phyloP scores from a whole-genome alignment of 2,888 invertebrate species.

The Nephrotoma flavescens region DNA sequence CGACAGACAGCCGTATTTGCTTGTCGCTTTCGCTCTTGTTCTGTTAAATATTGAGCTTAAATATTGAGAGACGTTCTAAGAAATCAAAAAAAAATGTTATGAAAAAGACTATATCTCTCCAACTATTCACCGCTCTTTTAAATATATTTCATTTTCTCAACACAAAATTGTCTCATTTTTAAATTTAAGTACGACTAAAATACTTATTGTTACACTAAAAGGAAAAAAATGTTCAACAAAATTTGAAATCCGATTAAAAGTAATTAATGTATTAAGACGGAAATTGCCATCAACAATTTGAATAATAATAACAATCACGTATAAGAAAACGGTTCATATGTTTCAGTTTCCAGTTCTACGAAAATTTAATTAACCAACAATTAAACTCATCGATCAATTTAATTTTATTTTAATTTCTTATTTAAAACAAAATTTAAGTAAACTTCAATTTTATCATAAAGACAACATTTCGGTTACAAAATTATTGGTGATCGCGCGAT shows the following conservation, averaged over 20 bases:
- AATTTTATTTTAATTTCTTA: not conserved
- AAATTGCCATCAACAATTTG: not conserved
- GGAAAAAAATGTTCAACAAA: not conserved
- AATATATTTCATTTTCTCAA: too few relatives aligned
- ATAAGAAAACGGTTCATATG: not conserved
- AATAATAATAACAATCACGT: not conserved
- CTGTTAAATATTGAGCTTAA: too few relatives aligned
- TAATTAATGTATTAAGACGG: not conserved
- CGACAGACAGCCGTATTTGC: too few relatives aligned
- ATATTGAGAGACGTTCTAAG: too few relatives aligned
- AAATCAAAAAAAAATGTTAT: too few relatives aligned
- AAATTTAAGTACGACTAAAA: too few relatives aligned
- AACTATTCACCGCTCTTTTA: too few relatives aligned
- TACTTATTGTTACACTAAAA: too few relatives aligned
- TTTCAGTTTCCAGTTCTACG: not conserved
- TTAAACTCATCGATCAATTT: not conserved
- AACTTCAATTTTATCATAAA: not conserved
- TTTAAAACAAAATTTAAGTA: not conserved
- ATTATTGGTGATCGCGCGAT: constrained; percentile 2
- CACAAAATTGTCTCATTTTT: too few relatives aligned
- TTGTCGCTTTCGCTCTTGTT: too few relatives aligned
- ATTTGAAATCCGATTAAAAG: not conserved
- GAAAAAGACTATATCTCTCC: too few relatives aligned
- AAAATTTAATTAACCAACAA: not conserved
- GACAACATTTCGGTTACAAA: not conserved